These are phyloP conservation scores for Entelurus aequoreus DNA, from an alignment of 2,113 vertebrate genomes.

Conservation along the genomic window DNA sequence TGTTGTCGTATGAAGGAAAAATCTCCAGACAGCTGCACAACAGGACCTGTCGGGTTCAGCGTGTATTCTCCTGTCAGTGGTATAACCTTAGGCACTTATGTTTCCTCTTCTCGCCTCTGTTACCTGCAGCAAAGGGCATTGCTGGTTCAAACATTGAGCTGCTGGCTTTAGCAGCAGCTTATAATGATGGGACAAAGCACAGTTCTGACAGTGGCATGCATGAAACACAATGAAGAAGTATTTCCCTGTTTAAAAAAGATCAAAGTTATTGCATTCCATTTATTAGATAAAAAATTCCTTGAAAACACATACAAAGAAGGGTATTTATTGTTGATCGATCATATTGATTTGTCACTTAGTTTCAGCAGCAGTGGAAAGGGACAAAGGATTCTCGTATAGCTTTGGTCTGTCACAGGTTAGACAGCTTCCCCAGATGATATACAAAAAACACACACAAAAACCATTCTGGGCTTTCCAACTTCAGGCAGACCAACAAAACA, in stretches of 20 bases:
- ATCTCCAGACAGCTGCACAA: conserved; percentile 42
- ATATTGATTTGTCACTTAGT: background rate
- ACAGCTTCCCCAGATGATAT: background rate
- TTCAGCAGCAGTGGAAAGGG: conserved; percentile 6
- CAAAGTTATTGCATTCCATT: conserved; percentile 1
- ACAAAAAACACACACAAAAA: too few species aligned
- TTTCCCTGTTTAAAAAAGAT: background rate
- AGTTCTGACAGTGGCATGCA: conserved; percentile 3
- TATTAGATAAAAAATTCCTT: conserved; percentile 31
- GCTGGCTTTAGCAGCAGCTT: conserved; percentile 17
- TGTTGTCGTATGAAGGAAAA: conserved; percentile 24
- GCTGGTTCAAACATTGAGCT: conserved; percentile 22
- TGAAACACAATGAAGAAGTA: too few species aligned
- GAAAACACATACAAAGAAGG: conserved; percentile 9
- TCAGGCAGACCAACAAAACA: too few species aligned
- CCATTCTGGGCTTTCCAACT: too few species aligned
- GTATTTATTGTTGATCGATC: conserved; percentile 1
- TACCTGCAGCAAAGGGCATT: conserved; percentile 35
- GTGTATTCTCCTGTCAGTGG: conserved; percentile 36
- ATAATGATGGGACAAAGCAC: background rate
- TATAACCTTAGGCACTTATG: conserved; percentile 34
- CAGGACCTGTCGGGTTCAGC: conserved; percentile 35
- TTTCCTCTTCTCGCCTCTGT: conserved; percentile 27
- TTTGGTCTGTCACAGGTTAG: background rate
- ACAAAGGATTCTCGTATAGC: conserved; percentile 11